Conservation (phyloP, 2,113 vertebrate species). For the Butastur rufipennis region DNA sequence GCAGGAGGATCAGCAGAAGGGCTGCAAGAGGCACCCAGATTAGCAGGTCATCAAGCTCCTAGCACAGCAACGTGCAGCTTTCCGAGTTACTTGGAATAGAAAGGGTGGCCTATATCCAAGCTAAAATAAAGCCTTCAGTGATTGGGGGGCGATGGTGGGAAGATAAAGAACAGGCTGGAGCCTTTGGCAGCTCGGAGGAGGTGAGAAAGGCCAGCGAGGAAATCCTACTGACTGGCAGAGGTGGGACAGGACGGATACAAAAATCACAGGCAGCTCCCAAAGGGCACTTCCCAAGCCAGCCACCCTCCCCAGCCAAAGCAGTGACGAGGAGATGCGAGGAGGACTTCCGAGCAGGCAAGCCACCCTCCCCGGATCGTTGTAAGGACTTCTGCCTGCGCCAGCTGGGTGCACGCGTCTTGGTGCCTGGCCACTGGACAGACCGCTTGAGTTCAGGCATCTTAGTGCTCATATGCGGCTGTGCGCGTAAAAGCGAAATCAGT, state of each 20-base stretch:
- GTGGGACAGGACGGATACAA: background rate
- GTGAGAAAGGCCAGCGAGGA: background rate
- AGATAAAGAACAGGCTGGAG: background rate
- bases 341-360: background rate
- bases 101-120: background rate
- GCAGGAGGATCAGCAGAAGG: background rate
- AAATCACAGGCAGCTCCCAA: background rate
- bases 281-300: background rate
- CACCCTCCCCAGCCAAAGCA: background rate
- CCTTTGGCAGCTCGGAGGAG: background rate
- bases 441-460: rapidly evolving
- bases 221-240: background rate
- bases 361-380: rapidly evolving
- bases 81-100: background rate
- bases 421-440: background rate
- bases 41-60: background rate
- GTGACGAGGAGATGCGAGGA: background rate
- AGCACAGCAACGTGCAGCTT: background rate
- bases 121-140: background rate
- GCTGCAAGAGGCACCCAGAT: background rate
- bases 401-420: background rate
- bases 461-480: rapidly evolving
- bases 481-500: background rate
- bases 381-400: background rate
- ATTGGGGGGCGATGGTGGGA: background rate